Evolutionary conservation across 2,888 invertebrate genomes (phyloP).

Genomic region (Apotomis turbidana): DNA sequence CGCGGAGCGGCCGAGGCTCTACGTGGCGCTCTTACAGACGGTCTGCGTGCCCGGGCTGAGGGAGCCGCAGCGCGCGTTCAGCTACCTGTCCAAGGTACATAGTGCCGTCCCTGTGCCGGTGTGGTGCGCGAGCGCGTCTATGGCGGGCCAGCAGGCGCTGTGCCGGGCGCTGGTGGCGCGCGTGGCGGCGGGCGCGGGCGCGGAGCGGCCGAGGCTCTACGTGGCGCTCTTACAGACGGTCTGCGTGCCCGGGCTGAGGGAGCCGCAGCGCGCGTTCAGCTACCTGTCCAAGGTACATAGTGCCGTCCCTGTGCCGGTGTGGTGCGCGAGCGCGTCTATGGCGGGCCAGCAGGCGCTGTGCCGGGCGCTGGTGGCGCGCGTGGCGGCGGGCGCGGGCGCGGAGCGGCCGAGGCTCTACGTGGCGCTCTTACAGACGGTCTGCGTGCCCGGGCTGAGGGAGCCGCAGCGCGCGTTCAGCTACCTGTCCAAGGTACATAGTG

Average conservation of each 20-base stretch:
- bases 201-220: constrained; percentile 58
- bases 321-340: constrained; percentile 46
- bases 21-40: constrained; percentile 56
- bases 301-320: constrained; percentile 47
- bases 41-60: constrained; percentile 40
- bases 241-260: constrained; percentile 44
- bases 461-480: constrained; percentile 66
- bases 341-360: constrained; percentile 53
- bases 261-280: constrained; percentile 64
- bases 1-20: constrained; percentile 54
- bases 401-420: constrained; percentile 58
- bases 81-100: constrained; percentile 68
- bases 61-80: constrained; percentile 63
- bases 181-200: constrained; percentile 56
- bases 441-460: constrained; percentile 46
- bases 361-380: constrained; percentile 49
- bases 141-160: constrained; percentile 49
- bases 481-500: constrained; percentile 67
- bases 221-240: constrained; percentile 53
- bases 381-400: constrained; percentile 55
- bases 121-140: constrained; percentile 43
- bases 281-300: constrained; percentile 63
- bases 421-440: constrained; percentile 53
- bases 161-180: constrained; percentile 47
- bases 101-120: too few relatives aligned